Evolutionary conservation across 2,888 invertebrate species (phyloP).

Genomic region (Lamproptera curius): DNA sequence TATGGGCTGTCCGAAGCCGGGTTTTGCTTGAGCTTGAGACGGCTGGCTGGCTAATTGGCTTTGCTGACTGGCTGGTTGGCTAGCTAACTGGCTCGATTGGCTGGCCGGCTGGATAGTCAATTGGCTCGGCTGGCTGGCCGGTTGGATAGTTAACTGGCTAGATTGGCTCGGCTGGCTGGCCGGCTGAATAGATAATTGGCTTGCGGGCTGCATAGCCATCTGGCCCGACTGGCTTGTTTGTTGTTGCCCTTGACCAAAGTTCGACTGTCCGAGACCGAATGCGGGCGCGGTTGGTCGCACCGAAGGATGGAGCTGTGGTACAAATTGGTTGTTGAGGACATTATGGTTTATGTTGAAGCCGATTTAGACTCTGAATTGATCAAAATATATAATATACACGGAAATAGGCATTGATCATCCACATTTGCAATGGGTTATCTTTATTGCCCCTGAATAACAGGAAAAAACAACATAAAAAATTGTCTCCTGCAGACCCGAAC

Average conservation of each 20-base stretch:
- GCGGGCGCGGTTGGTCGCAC: constrained; percentile 25
- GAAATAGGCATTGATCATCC: too few relatives aligned
- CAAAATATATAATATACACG: too few relatives aligned
- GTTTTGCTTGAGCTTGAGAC: constrained; percentile 19
- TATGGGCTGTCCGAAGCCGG: constrained; percentile 24
- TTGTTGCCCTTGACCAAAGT: constrained; percentile 19
- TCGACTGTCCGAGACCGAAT: constrained; percentile 30
- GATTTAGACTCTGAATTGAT: constrained; percentile 20
- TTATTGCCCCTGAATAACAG: too few relatives aligned
- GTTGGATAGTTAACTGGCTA: constrained; percentile 20
- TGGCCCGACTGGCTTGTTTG: constrained; percentile 26
- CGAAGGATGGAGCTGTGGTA: constrained; percentile 21
- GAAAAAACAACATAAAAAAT: too few relatives aligned
- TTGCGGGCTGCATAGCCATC: too few relatives aligned
- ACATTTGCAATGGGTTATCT: too few relatives aligned
- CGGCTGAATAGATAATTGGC: constrained; percentile 21
- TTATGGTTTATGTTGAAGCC: constrained; percentile 1
- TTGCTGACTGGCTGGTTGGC: constrained; percentile 8
- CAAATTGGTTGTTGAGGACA: background rate
- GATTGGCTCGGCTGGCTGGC: constrained; percentile 10
- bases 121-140: constrained; percentile 8
- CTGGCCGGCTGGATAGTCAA: constrained; percentile 18
- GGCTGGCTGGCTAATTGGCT: constrained; percentile 17
- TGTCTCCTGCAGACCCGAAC: too few relatives aligned
- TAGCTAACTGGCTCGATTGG: constrained; percentile 20